These are phyloP conservation scores for Propithecus perrieri DNA, from an alignment of 2,797 vertebrate species.

Conservation along the genomic window DNA sequence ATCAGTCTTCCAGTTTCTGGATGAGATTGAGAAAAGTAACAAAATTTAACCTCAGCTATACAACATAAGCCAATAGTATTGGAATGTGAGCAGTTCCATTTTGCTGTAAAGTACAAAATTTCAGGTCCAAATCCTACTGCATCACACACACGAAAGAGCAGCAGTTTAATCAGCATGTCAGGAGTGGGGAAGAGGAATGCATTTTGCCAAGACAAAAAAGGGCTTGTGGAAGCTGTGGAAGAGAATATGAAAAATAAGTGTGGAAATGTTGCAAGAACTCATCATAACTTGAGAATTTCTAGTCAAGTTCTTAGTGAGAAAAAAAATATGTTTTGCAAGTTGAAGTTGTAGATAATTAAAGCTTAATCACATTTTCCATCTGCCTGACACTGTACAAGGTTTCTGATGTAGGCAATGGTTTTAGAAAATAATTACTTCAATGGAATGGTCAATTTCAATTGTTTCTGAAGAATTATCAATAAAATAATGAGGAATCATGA, in stretches of 20 bases:
- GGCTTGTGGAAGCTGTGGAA: background rate
- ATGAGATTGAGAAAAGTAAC: background rate
- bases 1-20: background rate
- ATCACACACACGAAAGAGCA: background rate
- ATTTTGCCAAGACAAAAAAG: background rate
- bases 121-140: background rate
- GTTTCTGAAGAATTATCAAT: background rate
- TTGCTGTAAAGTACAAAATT: background rate
- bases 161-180: background rate
- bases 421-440: background rate
- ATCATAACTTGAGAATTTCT: background rate
- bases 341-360: background rate
- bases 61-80: background rate
- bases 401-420: background rate
- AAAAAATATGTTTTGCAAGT: background rate
- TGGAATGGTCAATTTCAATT: background rate
- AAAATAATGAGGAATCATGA: background rate
- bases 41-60: background rate
- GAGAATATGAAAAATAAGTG: background rate
- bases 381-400: background rate
- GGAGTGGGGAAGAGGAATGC: background rate
- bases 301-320: background rate
- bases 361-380: background rate
- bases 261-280: background rate
- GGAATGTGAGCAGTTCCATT: background rate